Conservation (phyloP, 2,888 invertebrate genomes). For the Microctonus aethiopoides region DNA sequence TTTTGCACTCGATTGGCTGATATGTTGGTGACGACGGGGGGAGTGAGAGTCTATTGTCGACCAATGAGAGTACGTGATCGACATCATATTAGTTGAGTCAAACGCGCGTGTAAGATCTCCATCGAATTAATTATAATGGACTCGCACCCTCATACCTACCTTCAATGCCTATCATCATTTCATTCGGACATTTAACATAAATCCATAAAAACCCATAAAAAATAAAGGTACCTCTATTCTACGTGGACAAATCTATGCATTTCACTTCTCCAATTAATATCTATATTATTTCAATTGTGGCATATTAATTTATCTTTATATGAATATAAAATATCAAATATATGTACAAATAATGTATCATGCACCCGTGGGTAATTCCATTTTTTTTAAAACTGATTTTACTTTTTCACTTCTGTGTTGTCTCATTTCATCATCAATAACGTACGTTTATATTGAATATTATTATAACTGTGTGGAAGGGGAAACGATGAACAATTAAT, state of each 20-base stretch:
- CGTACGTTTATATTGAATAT: background rate
- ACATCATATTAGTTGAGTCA: conserved; percentile 22
- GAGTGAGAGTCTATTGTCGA: conserved; percentile 21
- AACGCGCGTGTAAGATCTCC: conserved; percentile 18
- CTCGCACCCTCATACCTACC: background rate
- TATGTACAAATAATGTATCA: no score
- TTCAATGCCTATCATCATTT: background rate
- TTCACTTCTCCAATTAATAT: no score
- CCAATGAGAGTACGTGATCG: conserved; percentile 38
- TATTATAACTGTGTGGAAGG: background rate
- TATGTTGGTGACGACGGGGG: conserved; percentile 31
- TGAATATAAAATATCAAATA: no score
- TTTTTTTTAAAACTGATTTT: no score
- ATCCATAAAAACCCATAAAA: no score
- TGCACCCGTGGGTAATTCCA: no score
- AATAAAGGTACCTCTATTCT: no score
- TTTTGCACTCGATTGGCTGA: conserved; percentile 60
- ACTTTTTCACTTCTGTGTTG: no score
- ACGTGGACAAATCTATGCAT: no score
- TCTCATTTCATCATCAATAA: background rate
- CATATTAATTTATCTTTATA: no score
- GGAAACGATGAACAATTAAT: background rate
- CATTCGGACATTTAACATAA: no score
- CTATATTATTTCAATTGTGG: no score
- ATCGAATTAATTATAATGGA: background rate